These are phyloP conservation scores for Pissodes strobi DNA, from an alignment of 1,140 invertebrate species.

Conservation along the genomic window DNA sequence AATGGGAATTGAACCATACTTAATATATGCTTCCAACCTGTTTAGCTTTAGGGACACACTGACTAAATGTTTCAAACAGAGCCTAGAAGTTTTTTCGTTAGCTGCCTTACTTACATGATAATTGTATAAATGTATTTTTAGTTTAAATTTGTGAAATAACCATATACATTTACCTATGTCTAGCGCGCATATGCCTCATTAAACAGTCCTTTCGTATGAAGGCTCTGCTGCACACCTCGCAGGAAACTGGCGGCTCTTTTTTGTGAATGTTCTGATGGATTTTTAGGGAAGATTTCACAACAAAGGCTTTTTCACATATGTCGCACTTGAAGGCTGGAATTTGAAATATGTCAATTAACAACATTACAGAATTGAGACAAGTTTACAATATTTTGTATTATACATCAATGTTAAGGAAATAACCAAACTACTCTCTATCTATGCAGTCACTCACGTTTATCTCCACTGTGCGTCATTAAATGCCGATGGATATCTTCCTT, in stretches of 20 bases:
- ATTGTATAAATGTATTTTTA: neutral
- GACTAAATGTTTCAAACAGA: no score
- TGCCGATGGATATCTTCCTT: conserved; percentile 71
- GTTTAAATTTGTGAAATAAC: neutral
- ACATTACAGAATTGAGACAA: conserved; percentile 31
- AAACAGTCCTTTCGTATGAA: conserved; percentile 73
- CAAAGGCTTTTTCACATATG: conserved; percentile 64
- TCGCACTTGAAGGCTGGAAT: conserved; percentile 65
- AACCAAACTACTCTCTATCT: neutral
- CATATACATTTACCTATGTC: conserved; percentile 56
- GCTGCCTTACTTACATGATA: no score
- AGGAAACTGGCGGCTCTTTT: conserved; percentile 63
- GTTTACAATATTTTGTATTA: neutral
- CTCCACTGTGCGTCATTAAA: conserved; percentile 64
- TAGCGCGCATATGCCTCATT: conserved; percentile 68
- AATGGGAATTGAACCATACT: no score
- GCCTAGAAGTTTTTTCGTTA: no score
- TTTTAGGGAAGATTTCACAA: conserved; percentile 69
- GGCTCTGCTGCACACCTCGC: conserved; percentile 67
- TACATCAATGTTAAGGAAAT: neutral
- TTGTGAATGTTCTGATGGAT: conserved; percentile 56
- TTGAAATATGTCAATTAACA: no score
- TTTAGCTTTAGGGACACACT: no score
- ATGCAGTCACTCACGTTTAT: conserved; percentile 60
- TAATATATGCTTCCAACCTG: no score